Conservation (phyloP, 2,113 vertebrate species). For the Jaculus jaculus region DNA sequence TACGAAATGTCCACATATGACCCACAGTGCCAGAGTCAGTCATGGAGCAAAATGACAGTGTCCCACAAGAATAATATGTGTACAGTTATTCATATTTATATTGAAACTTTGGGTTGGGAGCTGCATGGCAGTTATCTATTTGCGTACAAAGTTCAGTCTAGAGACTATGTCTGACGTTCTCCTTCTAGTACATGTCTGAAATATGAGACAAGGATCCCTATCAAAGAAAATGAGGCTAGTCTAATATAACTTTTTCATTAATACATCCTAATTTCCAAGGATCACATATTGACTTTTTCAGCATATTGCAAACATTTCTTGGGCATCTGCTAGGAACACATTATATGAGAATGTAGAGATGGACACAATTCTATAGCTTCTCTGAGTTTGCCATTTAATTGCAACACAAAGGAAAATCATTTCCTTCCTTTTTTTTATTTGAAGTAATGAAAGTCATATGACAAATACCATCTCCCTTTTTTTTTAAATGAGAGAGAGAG, state of each 20-base stretch:
- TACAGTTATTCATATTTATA: no score
- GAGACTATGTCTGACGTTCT: neutral
- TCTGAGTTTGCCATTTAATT: neutral
- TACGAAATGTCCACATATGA: neutral
- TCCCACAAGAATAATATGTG: no score
- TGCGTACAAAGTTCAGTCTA: neutral
- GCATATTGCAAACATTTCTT: neutral
- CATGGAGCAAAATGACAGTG: neutral
- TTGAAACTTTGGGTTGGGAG: no score
- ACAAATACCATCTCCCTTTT: neutral
- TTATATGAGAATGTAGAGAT: neutral
- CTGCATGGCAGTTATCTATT: conserved; percentile 2
- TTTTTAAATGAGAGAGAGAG: no score
- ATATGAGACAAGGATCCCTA: neutral
- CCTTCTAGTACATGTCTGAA: neutral
- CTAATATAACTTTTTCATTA: conserved; percentile 24
- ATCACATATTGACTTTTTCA: conserved; percentile 24
- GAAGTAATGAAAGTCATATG: neutral
- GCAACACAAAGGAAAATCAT: conserved; percentile 4
- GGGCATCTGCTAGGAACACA: neutral
- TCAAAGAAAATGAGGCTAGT: neutral
- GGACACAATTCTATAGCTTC: neutral
- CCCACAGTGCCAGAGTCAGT: neutral
- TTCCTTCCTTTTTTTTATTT: conserved; percentile 21
- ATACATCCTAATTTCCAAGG: neutral